Evolutionary conservation across 2,113 vertebrate genomes (phyloP), one percentile per base, ranked within the genome.

Genomic region (Cynocephalus volans): DNA sequence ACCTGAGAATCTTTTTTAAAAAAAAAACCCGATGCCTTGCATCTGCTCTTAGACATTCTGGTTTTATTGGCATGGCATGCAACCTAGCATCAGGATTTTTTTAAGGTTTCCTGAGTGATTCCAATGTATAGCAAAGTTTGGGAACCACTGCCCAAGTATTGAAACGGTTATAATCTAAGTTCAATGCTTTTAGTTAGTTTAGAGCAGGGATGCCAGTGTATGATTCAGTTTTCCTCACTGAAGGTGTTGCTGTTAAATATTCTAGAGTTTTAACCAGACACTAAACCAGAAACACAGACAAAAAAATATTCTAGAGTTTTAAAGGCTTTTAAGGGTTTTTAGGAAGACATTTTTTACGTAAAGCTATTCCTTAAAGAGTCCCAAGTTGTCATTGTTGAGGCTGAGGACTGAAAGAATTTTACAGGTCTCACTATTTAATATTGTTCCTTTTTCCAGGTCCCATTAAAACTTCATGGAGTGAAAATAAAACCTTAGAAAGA

Each of bases 401-500:
- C n/a, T 91, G 60, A 92, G 31, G 62, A 90, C 56, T 75, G 50
- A 90, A 84, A 64, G 48, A 88, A 73, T 82, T 60, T 89, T 65
- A 77, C 95, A 90, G 92, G 6, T 62, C 2, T 2, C 56, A 45
- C 62, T 36, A 15, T 69, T 5, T 88, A 87, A 75, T 81, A 82
- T 18, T 89, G 54, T 96, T 93, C 48, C 26, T 84, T 96, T 90
- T 83, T 98, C 48, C 52, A 99, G 99, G 98, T 94, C 88, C 99
- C 95, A 96, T 95, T 65, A 98, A 93, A 26, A 99, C 98, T 90
- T 97, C 98, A 28, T 45, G 92, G 80, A 64, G 0, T 5, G 99
- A 99, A 50, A 99, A 98, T 36, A 93, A 64, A 97, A 91, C 87
- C 64, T 90, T 99, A 67, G 99, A 99, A 97, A 98, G 96, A 73